These are phyloP conservation scores for Lasaia peninsularis DNA, from an alignment of 1,140 invertebrate species.

Conservation along the genomic window DNA sequence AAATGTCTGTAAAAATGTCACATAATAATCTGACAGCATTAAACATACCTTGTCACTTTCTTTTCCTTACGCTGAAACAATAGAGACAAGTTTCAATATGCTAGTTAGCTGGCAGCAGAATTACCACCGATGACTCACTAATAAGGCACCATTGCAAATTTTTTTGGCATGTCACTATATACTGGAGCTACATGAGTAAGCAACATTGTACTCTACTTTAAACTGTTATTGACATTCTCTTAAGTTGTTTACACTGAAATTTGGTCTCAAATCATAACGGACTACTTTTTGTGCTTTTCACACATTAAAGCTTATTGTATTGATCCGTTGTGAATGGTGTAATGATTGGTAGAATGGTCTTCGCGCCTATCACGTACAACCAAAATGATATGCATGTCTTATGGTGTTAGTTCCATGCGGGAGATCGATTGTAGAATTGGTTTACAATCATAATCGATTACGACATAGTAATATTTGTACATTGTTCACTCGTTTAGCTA, in stretches of 20 bases:
- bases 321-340: conserved; percentile 3
- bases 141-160: too few relatives aligned
- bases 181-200: background rate
- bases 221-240: background rate
- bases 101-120: too few relatives aligned
- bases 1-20: too few relatives aligned
- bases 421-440: background rate
- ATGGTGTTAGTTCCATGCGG: background rate
- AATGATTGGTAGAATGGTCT: conserved; percentile 1
- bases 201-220: background rate
- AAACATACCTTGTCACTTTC: too few relatives aligned
- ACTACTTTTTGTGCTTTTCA: background rate
- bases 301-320: conserved; percentile 8
- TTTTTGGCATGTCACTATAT: too few relatives aligned
- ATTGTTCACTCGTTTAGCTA: background rate
- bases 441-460: conserved; percentile 3
- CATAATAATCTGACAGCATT: too few relatives aligned
- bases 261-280: conserved; percentile 3
- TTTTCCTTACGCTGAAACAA: too few relatives aligned
- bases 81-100: too few relatives aligned
- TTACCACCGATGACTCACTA: too few relatives aligned
- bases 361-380: background rate
- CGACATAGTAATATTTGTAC: background rate
- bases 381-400: conserved; percentile 5
- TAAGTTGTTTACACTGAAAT: background rate